These are phyloP conservation scores for Mamestra brassicae DNA, from an alignment of 2,888 invertebrate genomes.

Conservation along the genomic window DNA sequence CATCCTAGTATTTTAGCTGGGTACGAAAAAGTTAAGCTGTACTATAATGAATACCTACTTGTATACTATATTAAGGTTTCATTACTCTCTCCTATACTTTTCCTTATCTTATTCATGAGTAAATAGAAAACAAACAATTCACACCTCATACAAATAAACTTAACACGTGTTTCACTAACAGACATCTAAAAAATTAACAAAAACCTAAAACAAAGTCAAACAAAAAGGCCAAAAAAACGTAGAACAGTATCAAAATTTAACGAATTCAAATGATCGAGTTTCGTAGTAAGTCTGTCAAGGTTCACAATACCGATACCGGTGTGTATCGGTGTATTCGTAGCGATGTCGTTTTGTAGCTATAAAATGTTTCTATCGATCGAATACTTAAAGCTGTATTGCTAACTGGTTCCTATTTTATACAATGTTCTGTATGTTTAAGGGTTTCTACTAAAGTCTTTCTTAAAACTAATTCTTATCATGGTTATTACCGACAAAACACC, in stretches of 20 bases:
- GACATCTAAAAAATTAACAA: slow-evolving; percentile 16
- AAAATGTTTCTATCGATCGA: slow-evolving; percentile 43
- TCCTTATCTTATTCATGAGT: no score
- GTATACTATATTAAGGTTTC: no score
- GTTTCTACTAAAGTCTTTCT: background rate
- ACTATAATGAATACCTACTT: no score
- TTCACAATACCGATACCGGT: background rate
- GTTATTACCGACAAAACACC: background rate
- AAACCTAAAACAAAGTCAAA: slow-evolving; percentile 19
- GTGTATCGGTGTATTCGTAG: slow-evolving; percentile 22
- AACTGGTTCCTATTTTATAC: slow-evolving; percentile 26
- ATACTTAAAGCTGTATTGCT: background rate
- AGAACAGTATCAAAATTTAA: slow-evolving; percentile 35
- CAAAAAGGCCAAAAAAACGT: slow-evolving; percentile 20
- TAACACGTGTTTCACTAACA: background rate
- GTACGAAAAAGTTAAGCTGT: no score
- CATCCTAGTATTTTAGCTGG: no score
- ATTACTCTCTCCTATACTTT: no score
- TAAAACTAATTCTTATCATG: background rate
- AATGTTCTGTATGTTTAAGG: background rate
- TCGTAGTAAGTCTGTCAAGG: slow-evolving; percentile 43
- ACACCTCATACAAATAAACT: background rate
- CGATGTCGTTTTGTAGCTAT: slow-evolving; percentile 16
- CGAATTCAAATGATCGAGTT: slow-evolving; percentile 46
- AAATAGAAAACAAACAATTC: background rate